These are phyloP conservation scores for Drosophila mimica DNA, from an alignment of 2,888 invertebrate genomes.

Conservation along the genomic window DNA sequence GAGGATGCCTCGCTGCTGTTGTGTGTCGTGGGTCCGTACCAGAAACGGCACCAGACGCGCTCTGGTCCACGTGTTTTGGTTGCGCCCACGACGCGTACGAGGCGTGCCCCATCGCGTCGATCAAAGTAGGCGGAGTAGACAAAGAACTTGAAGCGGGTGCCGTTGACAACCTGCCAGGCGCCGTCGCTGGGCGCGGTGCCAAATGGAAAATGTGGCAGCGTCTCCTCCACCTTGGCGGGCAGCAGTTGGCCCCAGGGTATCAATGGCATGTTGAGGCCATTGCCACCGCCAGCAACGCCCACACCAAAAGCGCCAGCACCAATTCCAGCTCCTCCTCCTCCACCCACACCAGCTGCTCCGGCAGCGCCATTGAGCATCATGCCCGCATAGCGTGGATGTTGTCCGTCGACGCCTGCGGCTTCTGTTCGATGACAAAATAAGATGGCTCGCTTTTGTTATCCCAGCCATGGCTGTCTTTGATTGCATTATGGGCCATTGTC, in stretches of 20 bases:
- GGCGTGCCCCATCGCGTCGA: constrained; percentile 88
- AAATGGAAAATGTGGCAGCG: constrained; percentile 88
- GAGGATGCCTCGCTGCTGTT: constrained; percentile 52
- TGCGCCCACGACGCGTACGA: constrained; percentile 93
- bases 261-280: constrained; percentile 75
- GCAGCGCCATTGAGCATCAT: constrained; percentile 73
- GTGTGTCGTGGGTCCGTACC: constrained; percentile 86
- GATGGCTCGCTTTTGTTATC: constrained; percentile 44
- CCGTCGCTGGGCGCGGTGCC: constrained; percentile 90
- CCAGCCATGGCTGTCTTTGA: constrained; percentile 23
- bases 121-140: constrained; percentile 97
- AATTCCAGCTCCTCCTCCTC: constrained; percentile 44
- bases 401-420: constrained; percentile 79
- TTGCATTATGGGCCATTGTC: constrained; percentile 60
- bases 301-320: constrained; percentile 65
- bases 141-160: constrained; percentile 92
- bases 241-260: constrained; percentile 85
- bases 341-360: constrained; percentile 46
- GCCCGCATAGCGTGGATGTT: constrained; percentile 79
- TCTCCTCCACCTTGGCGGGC: constrained; percentile 85
- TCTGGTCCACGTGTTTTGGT: constrained; percentile 95
- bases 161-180: constrained; percentile 89
- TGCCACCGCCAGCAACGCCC: constrained; percentile 48
- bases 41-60: constrained; percentile 92
- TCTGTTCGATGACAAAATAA: constrained; percentile 61